Conservation (phyloP, 1,140 invertebrate species). For the Telenomus remus region DNA sequence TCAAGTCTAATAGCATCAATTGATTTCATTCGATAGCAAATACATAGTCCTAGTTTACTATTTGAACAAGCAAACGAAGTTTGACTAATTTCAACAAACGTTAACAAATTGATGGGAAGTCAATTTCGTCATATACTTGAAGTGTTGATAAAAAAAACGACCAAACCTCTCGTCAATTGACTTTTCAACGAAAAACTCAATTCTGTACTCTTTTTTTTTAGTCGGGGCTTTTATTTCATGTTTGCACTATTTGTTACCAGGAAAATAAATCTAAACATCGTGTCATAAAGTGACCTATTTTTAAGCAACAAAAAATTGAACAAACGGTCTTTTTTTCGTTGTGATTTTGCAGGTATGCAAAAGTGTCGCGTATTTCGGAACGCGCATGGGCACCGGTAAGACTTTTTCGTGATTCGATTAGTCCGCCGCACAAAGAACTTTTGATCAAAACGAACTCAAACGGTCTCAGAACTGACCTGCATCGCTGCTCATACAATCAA, state of each 20-base stretch:
- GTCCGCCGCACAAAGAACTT: slow-evolving; percentile 5
- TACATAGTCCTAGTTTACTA: slow-evolving; percentile 4
- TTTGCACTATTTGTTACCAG: too few relatives aligned
- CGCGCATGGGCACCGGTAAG: slow-evolving; percentile 7
- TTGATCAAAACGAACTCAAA: slow-evolving; percentile 27
- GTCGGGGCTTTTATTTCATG: too few relatives aligned
- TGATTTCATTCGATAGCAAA: slow-evolving; percentile 15
- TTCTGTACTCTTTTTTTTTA: too few relatives aligned
- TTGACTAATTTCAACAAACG: slow-evolving; percentile 14
- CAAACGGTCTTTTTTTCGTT: neutral
- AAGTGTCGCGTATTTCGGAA: neutral
- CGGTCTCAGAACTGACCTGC: slow-evolving; percentile 40
- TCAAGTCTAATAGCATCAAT: slow-evolving; percentile 11
- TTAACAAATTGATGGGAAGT: slow-evolving; percentile 2
- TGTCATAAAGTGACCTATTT: slow-evolving; percentile 5
- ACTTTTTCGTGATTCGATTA: slow-evolving; percentile 27
- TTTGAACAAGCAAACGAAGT: slow-evolving; percentile 31
- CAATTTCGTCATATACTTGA: neutral
- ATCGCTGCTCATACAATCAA: slow-evolving; percentile 28
- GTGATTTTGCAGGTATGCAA: too few relatives aligned
- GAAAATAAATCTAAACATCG: too few relatives aligned
- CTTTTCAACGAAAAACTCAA: neutral
- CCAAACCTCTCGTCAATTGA: neutral
- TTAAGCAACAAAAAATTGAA: slow-evolving; percentile 10
- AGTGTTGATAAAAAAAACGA: too few relatives aligned